A percentile compares a stretch with the other conserved stretches of the same genome.
Conservation (phyloP, 2,113 vertebrate species). For the Oceanodroma tethys region DNA sequence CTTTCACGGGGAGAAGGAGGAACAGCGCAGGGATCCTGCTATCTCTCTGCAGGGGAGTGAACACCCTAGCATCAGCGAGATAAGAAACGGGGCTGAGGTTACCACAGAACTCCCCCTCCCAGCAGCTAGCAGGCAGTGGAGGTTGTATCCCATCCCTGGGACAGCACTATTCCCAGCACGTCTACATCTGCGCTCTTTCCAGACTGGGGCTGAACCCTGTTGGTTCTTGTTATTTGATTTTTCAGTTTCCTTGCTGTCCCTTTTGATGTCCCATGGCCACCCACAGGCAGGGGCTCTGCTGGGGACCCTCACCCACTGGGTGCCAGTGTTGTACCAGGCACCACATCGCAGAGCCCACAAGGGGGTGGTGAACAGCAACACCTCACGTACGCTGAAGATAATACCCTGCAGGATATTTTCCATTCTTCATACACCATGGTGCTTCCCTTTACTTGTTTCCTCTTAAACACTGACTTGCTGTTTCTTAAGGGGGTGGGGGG, state of each 20-base stretch:
- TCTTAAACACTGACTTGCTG: neutral
- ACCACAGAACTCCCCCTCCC: neutral
- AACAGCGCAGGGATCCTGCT: fast-evolving
- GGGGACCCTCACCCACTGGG: fast-evolving
- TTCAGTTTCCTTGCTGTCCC: neutral
- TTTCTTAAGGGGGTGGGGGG: fast-evolving
- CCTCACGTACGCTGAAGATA: neutral
- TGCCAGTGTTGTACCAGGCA: neutral
- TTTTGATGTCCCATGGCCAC: neutral
- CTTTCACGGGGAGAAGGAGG: neutral
- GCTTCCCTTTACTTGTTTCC: neutral
- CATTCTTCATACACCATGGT: neutral
- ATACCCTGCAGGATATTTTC: neutral
- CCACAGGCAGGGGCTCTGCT: neutral
- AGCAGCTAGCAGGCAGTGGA: neutral
- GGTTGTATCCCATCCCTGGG: neutral
- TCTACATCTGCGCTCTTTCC: neutral
- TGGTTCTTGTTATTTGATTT: neutral
- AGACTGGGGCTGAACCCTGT: neutral
- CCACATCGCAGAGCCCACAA: fast-evolving
- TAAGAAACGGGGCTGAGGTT: neutral
- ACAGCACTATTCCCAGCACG: fast-evolving
- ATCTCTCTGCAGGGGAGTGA: neutral
- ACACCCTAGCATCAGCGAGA: fast-evolving
- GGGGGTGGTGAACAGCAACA: neutral